phyloP scores from a whole-genome alignment of 2,797 vertebrate species.

The Siniperca undulata region DNA sequence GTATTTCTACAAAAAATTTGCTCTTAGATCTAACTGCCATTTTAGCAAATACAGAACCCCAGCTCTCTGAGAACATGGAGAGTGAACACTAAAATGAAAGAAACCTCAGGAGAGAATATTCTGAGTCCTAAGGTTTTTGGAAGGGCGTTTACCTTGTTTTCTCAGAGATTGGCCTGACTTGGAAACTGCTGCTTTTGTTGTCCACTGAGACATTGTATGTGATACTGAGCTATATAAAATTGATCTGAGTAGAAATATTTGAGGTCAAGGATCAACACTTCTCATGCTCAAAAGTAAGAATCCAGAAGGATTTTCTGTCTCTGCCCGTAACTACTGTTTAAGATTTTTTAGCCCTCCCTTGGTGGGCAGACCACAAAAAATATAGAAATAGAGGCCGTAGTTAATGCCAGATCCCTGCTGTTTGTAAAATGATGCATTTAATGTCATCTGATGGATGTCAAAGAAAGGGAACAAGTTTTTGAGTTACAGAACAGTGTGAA shows the following conservation, averaged over 20 bases:
- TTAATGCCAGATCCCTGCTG: not conserved
- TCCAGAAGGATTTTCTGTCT: conserved; percentile 2
- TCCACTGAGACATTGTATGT: conserved; percentile 6
- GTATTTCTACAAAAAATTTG: not conserved
- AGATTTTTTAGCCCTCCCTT: conserved; percentile 2
- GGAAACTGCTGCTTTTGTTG: not conserved
- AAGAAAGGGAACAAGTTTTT: not conserved
- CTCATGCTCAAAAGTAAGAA: conserved; percentile 2
- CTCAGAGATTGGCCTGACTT: conserved; percentile 6
- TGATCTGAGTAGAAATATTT: conserved; percentile 3
- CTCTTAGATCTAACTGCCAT: not conserved
- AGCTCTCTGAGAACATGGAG: not conserved
- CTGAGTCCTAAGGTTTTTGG: not conserved
- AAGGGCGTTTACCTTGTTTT: conserved; percentile 9
- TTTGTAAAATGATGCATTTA: conserved; percentile 27
- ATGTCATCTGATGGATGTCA: conserved; percentile 14
- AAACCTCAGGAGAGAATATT: too few relatives aligned
- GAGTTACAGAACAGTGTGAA: not conserved
- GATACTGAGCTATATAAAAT: not conserved
- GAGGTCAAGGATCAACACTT: conserved; percentile 30
- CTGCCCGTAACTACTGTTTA: not conserved
- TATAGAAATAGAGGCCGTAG: not conserved
- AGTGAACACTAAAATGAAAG: not conserved
- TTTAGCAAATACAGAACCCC: not conserved
- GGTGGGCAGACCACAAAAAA: not conserved